Evolutionary conservation across 2,888 invertebrate genomes (phyloP).

Genomic region (Embidobia sp.): DNA sequence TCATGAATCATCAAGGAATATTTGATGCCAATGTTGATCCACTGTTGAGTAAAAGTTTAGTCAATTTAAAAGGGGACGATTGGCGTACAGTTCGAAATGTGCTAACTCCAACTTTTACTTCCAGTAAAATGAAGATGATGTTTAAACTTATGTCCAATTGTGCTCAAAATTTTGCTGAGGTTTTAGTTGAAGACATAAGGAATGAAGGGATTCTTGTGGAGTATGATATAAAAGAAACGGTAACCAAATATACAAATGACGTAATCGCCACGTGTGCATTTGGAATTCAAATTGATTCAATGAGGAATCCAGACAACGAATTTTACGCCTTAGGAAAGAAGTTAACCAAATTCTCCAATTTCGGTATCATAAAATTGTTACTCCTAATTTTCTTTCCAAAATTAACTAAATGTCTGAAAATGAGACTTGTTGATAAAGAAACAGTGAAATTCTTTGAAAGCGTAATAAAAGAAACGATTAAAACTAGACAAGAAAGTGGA

Average conservation of each 20-base stretch:
- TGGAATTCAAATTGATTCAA: slow-evolving; percentile 72
- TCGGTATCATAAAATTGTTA: slow-evolving; percentile 61
- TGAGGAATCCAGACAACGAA: slow-evolving; percentile 73
- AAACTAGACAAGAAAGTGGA: slow-evolving; percentile 63
- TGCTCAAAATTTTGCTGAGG: slow-evolving; percentile 72
- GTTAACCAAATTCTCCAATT: slow-evolving; percentile 52
- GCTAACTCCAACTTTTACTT: slow-evolving; percentile 83
- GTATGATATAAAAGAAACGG: slow-evolving; percentile 74
- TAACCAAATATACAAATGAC: slow-evolving; percentile 71
- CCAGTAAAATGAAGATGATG: slow-evolving; percentile 84
- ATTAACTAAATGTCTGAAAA: slow-evolving; percentile 8
- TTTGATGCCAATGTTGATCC: slow-evolving; percentile 58
- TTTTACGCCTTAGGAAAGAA: slow-evolving; percentile 72
- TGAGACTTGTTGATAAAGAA: slow-evolving; percentile 10
- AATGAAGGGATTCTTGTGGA: slow-evolving; percentile 16
- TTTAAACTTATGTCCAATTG: slow-evolving; percentile 81
- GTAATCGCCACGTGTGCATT: slow-evolving; percentile 75
- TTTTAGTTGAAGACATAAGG: slow-evolving; percentile 63
- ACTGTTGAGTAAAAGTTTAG: slow-evolving; percentile 60
- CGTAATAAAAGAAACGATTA: slow-evolving; percentile 53
- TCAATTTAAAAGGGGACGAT: slow-evolving; percentile 76
- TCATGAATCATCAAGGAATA: slow-evolving; percentile 68
- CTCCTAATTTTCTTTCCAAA: slow-evolving; percentile 37
- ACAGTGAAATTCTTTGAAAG: slow-evolving; percentile 66
- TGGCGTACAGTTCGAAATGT: slow-evolving; percentile 83